Evolutionary conservation across 2,113 vertebrate species (phyloP), one percentile per base, ranked within the genome.

Genomic region (Hippopotamus amphibius): DNA sequence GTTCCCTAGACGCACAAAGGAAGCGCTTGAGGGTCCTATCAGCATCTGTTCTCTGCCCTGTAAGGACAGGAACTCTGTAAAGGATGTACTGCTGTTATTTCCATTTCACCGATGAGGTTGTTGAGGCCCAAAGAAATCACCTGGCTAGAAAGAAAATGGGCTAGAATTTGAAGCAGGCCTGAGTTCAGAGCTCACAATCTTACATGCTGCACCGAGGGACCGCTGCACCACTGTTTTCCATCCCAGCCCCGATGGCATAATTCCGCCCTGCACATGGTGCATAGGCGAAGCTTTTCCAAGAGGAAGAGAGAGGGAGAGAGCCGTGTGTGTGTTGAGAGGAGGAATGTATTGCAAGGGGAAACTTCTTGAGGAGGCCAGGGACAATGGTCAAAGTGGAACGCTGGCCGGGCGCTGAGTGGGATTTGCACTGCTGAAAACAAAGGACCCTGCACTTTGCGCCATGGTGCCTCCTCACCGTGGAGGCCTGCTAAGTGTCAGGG

Each of bases 151-250:
- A 80, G 74, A 50, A 80, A 55, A 53, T 1, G 0, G 43, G 33
- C 5, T 21, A 3, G 41, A 46, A 46, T 66, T 17, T 66, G 41
- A 76, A 90, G 21, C 28, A 28, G 11, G 16, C 15, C 66, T 7
- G 37, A 59, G 37, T 68, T 55, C 43, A 66, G 80, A 96, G 53
- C n/a, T 26, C 81, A 22, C 21, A 41, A 8, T 11, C 57, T 69
- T 14, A 24, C 30, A 21, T 2, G 7, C 16, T 19, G n/a, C 0
- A 17, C 63, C 68, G 6, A 0, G 41, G 19, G 90, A 84, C 41
- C 22, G 7, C 21, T 1, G 0, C 0, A 0, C 10, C 17, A 17
- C 4, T 7, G 2, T 24, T 66, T 30, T 2, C n/a, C 10, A 24
- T 6, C 6, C 50, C 19, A 0, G 11, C 17, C 22, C 0, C 17